Percentiles rank a stretch among this genome's conserved stretches.
Evolutionary conservation across 2,113 vertebrate species (phyloP).

Genomic region (Crotophaga sulcirostris): DNA sequence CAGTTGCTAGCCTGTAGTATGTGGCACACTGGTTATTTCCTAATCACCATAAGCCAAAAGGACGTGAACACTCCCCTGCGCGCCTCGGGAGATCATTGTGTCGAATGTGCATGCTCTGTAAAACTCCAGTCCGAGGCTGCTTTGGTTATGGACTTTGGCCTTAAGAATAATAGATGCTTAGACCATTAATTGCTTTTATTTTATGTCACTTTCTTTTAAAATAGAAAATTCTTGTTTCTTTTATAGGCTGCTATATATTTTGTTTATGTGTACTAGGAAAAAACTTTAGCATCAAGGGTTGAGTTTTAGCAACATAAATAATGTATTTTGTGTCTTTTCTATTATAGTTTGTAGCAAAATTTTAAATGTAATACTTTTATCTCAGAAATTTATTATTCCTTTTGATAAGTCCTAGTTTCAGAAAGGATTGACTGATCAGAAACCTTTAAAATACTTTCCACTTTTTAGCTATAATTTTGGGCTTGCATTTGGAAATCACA

Average conservation of each 20-base stretch:
- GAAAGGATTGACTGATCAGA: constrained; percentile 35
- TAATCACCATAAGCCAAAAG: constrained; percentile 39
- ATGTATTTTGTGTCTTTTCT: constrained; percentile 41
- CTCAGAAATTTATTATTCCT: constrained; percentile 50
- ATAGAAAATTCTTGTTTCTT: constrained; percentile 63
- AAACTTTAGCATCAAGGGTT: constrained; percentile 21
- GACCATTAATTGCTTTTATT: constrained; percentile 64
- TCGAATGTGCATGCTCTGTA: constrained; percentile 59
- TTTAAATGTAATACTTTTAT: constrained; percentile 42
- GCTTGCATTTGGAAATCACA: constrained; percentile 30
- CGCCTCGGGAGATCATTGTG: constrained; percentile 61
- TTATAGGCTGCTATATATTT: constrained; percentile 63
- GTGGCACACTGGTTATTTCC: constrained; percentile 39
- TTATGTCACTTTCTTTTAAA: constrained; percentile 56
- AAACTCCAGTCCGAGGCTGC: constrained; percentile 34
- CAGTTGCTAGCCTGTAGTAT: constrained; percentile 65
- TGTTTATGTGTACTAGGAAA: constrained; percentile 62
- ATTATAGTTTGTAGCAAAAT: constrained; percentile 42
- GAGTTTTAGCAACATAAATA: constrained; percentile 66
- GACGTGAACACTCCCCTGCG: neutral
- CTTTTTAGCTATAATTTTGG: constrained; percentile 37
- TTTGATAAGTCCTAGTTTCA: constrained; percentile 50
- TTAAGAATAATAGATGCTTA: constrained; percentile 55
- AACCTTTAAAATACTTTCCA: constrained; percentile 37
- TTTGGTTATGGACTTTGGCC: constrained; percentile 47